Conservation (phyloP, 2,797 vertebrate genomes). For the Myotis vivesi region DNA sequence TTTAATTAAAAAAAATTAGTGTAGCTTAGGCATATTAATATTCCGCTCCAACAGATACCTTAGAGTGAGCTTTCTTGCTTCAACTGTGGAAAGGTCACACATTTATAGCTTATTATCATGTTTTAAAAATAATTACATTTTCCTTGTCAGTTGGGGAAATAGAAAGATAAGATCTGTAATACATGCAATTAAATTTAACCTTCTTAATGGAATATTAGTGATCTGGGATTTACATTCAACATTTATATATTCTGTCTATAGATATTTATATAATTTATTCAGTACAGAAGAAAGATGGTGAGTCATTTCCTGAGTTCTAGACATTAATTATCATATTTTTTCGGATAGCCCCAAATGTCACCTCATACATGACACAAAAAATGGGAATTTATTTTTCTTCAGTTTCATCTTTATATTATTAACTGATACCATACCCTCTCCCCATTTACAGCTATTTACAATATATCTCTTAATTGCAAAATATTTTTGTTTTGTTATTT, state of each 20-base stretch:
- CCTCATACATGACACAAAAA: not conserved
- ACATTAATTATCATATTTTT: not conserved
- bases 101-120: constrained; percentile 55
- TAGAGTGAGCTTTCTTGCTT: constrained; percentile 73
- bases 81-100: constrained; percentile 79
- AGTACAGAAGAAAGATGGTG: not conserved
- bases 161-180: constrained; percentile 45
- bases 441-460: not conserved
- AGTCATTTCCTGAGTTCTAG: not conserved
- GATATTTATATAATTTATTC: not conserved
- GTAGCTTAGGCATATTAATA: constrained; percentile 70
- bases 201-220: constrained; percentile 60
- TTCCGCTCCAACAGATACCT: constrained; percentile 63
- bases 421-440: not conserved
- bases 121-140: constrained; percentile 71
- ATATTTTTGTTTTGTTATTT: not conserved
- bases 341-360: not conserved
- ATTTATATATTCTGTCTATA: not conserved
- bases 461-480: not conserved
- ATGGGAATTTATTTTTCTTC: not conserved
- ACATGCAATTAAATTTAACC: constrained; percentile 70
- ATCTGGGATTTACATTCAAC: constrained; percentile 54
- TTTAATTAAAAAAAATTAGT: constrained; percentile 56
- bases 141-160: constrained; percentile 60
- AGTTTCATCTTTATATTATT: not conserved